A percentile compares a stretch with the other conserved stretches of the same genome.
These are phyloP conservation scores for Pseudomyrmex pallidus DNA, from an alignment of 1,140 invertebrate genomes.

Conservation along the genomic window DNA sequence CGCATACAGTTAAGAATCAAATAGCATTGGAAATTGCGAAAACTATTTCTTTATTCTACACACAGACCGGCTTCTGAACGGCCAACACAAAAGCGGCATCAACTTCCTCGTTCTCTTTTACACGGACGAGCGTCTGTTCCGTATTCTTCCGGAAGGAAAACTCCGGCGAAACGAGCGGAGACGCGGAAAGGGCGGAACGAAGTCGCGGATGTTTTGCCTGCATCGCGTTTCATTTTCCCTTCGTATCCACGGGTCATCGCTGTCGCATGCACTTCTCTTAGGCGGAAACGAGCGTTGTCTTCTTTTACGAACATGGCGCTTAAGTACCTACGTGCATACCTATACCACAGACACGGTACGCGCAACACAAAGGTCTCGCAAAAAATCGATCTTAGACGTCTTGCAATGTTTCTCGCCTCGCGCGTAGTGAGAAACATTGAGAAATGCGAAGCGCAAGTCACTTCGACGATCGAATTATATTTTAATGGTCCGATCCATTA, in stretches of 20 bases:
- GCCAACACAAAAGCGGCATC: constrained; percentile 15
- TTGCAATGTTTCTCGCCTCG: constrained; percentile 15
- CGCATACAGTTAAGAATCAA: constrained; percentile 21
- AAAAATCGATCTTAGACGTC: too few relatives aligned
- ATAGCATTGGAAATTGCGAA: constrained; percentile 47
- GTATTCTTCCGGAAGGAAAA: constrained; percentile 58
- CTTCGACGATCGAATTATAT: constrained; percentile 15
- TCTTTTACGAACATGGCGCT: constrained; percentile 8
- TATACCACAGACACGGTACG: too few relatives aligned
- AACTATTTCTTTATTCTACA: constrained; percentile 48
- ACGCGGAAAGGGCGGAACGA: constrained; percentile 3
- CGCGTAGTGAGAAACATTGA: constrained; percentile 22
- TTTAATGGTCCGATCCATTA: constrained; percentile 10
- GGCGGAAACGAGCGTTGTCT: neutral
- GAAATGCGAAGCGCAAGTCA: neutral
- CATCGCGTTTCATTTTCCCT: constrained; percentile 2
- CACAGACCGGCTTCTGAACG: constrained; percentile 21
- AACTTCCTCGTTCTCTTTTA: constrained; percentile 34
- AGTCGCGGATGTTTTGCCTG: constrained; percentile 3
- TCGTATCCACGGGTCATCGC: constrained; percentile 48
- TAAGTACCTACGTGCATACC: too few relatives aligned
- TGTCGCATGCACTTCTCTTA: constrained; percentile 30
- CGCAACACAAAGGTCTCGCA: too few relatives aligned
- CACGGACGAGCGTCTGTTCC: constrained; percentile 51
- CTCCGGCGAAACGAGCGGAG: constrained; percentile 33